Base-by-base conservation (phyloP, 2,888 invertebrate species). In the Malthinus flaveolus region DNA sequence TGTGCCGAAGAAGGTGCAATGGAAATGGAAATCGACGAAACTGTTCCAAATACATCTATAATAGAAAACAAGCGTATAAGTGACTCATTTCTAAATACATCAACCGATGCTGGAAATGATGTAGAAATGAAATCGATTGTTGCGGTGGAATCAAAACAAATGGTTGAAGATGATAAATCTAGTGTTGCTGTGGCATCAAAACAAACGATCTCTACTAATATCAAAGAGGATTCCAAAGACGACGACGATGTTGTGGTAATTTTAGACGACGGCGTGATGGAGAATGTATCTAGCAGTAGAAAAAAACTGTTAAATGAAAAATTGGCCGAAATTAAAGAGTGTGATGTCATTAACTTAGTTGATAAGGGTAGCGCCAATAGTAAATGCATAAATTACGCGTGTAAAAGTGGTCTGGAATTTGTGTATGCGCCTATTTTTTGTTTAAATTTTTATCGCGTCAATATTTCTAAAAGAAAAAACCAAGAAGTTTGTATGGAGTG, bases 381-480 rank as follows among this genome's bases (percentile, higher is more conserved):
- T 10, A 79, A 79, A 62, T 87, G 87, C 64, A 79, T 87, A 6
- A 87, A 87, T 74, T 80, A 80, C 34, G 70, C 73, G 7, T 87
- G 87, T 67, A 65, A 67, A 0, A 82, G 81, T 31, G 80, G 80
- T 6, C 6, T 73, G 1, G 73, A 79, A 32, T 77, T 81, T 69
- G 73, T 75, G 1, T 75, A 77, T 0, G 83, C 85, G 11, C 80
- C 76, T 9, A 69, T 70, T 35, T 77, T 77, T 58, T 78, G 77
- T 59, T 65, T 80, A 2, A 75, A 78, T 0, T 81, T 78, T 62
- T 82, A 75, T 66, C 73, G 79, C 13, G 75, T 80, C 1, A 76
- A 78, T 56, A 66, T 69, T 46, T 71, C 72, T n/a, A 68, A 73
- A 7, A 75, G 71, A 32, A 70, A 71, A 32, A 70, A 70, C 12